Evolutionary conservation across 1,140 invertebrate genomes (phyloP).

Genomic region (Trissolcus basalis): DNA sequence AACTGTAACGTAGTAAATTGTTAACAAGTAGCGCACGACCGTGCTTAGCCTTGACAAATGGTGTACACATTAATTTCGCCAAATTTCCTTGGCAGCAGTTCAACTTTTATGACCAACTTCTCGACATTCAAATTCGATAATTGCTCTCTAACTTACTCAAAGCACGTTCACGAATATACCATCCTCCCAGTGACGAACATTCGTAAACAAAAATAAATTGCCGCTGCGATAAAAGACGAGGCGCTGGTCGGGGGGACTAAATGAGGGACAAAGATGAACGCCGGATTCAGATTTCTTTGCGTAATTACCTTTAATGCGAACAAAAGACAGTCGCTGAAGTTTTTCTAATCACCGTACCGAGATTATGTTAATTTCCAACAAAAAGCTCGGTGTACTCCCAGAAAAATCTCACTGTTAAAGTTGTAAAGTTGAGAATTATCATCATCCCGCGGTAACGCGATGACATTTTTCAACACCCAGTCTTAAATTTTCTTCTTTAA

Average conservation of each 20-base stretch:
- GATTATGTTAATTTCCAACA: no score
- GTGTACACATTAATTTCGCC: slow-evolving; percentile 47
- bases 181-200: not conserved
- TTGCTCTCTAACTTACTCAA: slow-evolving; percentile 29
- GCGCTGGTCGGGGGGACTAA: no score
- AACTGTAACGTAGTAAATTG: slow-evolving; percentile 31
- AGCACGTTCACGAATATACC: not conserved
- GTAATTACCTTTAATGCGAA: slow-evolving; percentile 11
- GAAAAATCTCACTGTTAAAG: no score
- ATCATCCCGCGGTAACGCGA: no score
- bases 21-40: slow-evolving; percentile 28
- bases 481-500: no score
- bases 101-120: slow-evolving; percentile 40
- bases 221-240: no score
- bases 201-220: not conserved
- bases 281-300: no score
- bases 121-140: slow-evolving; percentile 39
- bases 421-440: no score
- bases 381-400: no score
- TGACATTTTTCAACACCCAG: no score
- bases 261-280: no score
- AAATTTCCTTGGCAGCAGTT: slow-evolving; percentile 48
- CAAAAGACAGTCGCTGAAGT: slow-evolving; percentile 1
- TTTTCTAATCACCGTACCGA: no score
- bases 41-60: slow-evolving; percentile 44